Evolutionary conservation across 2,888 invertebrate species (phyloP).

Genomic region (Pristionchus maxplancki): DNA sequence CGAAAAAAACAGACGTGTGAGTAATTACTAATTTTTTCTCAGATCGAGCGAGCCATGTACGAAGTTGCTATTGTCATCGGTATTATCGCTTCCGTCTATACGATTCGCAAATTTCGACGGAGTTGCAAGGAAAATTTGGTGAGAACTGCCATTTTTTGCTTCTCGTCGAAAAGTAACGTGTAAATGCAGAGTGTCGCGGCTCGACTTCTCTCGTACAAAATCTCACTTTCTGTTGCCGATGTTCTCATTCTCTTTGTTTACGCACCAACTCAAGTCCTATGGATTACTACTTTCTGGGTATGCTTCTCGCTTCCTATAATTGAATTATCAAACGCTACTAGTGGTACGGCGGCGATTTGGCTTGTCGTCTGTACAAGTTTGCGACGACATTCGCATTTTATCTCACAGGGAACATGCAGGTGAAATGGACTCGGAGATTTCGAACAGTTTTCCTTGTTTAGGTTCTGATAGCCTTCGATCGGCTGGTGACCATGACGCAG

Average conservation of each 20-base stretch:
- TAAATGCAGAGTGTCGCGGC: slow-evolving; percentile 63
- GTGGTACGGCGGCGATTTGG: slow-evolving; percentile 66
- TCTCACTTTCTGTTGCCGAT: slow-evolving; percentile 65
- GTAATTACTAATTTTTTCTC: no score
- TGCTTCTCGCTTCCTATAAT: background rate
- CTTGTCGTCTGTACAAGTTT: slow-evolving; percentile 66
- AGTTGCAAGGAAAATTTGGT: slow-evolving; percentile 32
- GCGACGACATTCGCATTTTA: slow-evolving; percentile 66
- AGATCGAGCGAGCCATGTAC: slow-evolving; percentile 65
- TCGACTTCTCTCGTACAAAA: slow-evolving; percentile 64
- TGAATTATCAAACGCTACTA: slow-evolving; percentile 44
- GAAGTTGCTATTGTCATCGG: slow-evolving; percentile 61
- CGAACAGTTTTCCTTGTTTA: no score
- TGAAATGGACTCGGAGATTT: no score
- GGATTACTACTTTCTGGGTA: slow-evolving; percentile 66
- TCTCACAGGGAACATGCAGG: slow-evolving; percentile 68
- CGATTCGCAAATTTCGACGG: slow-evolving; percentile 57
- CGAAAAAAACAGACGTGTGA: no score
- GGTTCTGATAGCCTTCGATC: slow-evolving; percentile 64
- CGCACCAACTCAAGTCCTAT: slow-evolving; percentile 65
- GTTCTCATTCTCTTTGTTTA: slow-evolving; percentile 65
- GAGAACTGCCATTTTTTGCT: background rate
- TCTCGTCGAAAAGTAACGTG: background rate
- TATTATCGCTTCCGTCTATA: slow-evolving; percentile 59
- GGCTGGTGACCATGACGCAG: slow-evolving; percentile 63